Percentiles rank a stretch among this genome's conserved stretches.
phyloP scores from a whole-genome alignment of 2,888 invertebrate species.

The Nezara viridula region DNA sequence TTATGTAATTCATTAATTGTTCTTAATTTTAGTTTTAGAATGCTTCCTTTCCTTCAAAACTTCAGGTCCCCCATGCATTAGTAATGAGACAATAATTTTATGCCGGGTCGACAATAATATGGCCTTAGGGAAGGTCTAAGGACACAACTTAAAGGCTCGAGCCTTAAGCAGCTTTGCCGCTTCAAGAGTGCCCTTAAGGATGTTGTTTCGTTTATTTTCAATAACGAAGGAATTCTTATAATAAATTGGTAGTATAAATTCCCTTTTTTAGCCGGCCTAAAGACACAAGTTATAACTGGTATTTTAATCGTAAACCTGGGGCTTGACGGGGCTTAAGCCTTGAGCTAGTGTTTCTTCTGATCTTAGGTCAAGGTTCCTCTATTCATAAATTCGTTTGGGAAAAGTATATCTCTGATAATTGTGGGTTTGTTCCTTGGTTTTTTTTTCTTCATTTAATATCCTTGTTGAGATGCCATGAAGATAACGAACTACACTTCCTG shows the following conservation, averaged over 20 bases:
- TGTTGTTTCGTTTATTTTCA: constrained; percentile 21
- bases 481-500: background rate
- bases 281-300: constrained; percentile 46
- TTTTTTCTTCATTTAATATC: background rate
- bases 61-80: background rate
- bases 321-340: background rate
- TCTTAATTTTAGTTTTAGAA: background rate
- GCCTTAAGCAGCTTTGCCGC: constrained; percentile 19
- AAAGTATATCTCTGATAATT: constrained; percentile 15
- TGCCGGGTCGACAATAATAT: background rate
- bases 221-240: constrained; percentile 26
- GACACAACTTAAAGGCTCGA: constrained; percentile 24
- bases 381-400: constrained; percentile 17
- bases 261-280: constrained; percentile 18
- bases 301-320: background rate
- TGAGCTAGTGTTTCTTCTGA: constrained; percentile 5
- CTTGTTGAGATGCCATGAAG: background rate
- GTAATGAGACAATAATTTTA: background rate
- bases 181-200: constrained; percentile 31
- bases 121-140: constrained; percentile 2
- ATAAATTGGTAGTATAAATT: constrained; percentile 36
- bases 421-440: background rate
- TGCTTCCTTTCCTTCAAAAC: background rate
- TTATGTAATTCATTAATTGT: background rate
- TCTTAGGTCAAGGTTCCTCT: background rate